phyloP scores from a whole-genome alignment of 2,888 invertebrate genomes.

The Agonopterix alstromeriana region DNA sequence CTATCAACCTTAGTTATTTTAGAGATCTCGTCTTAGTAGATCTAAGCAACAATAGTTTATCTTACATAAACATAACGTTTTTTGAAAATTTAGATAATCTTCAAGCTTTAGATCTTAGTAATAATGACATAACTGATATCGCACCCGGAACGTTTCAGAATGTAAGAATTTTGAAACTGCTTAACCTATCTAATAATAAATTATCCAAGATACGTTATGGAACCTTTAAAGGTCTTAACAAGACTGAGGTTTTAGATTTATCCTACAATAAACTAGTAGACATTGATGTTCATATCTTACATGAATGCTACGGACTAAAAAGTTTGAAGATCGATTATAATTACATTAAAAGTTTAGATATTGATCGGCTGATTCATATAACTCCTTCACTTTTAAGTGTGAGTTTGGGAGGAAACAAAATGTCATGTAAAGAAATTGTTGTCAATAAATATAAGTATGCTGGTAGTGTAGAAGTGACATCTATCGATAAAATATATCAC shows the following conservation, averaged over 20 bases:
- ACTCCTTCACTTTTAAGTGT: slow-evolving; percentile 41
- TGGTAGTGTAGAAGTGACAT: slow-evolving; percentile 39
- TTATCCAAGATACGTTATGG: slow-evolving; percentile 47
- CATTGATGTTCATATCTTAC: slow-evolving; percentile 53
- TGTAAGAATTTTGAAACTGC: slow-evolving; percentile 41
- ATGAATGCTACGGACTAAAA: slow-evolving; percentile 50
- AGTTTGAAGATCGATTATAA: slow-evolving; percentile 57
- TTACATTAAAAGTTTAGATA: slow-evolving; percentile 44
- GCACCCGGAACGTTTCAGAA: slow-evolving; percentile 53
- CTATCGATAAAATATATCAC: slow-evolving; percentile 55
- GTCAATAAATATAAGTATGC: slow-evolving; percentile 23
- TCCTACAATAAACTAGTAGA: slow-evolving; percentile 45
- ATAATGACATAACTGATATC: slow-evolving; percentile 39
- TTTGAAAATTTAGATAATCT: slow-evolving; percentile 38
- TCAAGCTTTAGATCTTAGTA: slow-evolving; percentile 47
- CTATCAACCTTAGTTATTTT: slow-evolving; percentile 43
- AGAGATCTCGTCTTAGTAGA: slow-evolving; percentile 40
- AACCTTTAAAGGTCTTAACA: slow-evolving; percentile 49
- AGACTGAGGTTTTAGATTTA: slow-evolving; percentile 48
- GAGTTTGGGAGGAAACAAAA: slow-evolving; percentile 60
- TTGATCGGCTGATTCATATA: slow-evolving; percentile 38
- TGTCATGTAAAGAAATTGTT: slow-evolving; percentile 56
- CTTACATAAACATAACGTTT: slow-evolving; percentile 32
- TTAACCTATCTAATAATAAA: slow-evolving; percentile 52
- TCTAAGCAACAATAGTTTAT: slow-evolving; percentile 41